These are phyloP conservation scores for Octodon degus DNA, from an alignment of 2,113 vertebrate genomes.

Conservation along the genomic window DNA sequence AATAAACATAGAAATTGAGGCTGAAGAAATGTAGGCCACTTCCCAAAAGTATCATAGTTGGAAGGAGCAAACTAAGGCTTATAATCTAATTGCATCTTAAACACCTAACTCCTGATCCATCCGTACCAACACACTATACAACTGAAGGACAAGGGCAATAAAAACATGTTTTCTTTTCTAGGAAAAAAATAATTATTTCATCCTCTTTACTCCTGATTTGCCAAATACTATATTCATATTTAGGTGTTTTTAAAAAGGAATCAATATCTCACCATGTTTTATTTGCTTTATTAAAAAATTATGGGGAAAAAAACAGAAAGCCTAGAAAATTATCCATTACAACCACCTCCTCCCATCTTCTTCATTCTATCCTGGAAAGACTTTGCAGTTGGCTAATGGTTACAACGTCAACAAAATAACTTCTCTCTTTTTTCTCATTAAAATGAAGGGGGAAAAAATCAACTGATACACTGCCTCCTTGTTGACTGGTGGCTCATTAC, in stretches of 20 bases:
- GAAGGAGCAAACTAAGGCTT: slow-evolving; percentile 7
- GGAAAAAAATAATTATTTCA: neutral
- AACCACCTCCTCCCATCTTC: slow-evolving; percentile 19
- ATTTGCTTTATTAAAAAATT: slow-evolving; percentile 62
- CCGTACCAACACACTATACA: neutral
- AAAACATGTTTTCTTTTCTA: neutral
- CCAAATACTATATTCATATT: neutral
- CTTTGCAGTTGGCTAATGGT: slow-evolving; percentile 52
- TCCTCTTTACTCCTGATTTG: neutral
- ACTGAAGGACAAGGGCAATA: neutral
- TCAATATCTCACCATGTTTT: neutral
- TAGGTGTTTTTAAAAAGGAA: neutral
- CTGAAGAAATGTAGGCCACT: slow-evolving; percentile 23
- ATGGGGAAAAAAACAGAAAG: neutral
- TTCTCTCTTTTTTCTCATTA: slow-evolving; percentile 68
- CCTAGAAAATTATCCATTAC: neutral
- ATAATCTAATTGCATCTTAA: neutral
- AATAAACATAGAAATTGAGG: neutral
- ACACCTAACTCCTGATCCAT: neutral
- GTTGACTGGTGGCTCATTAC: slow-evolving; percentile 71
- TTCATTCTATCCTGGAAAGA: slow-evolving; percentile 55
- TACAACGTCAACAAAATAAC: slow-evolving; percentile 14
- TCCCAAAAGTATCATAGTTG: neutral
- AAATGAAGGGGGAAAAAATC: slow-evolving; percentile 17
- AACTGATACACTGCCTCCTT: slow-evolving; percentile 12